Evolutionary conservation across 2,113 vertebrate genomes (phyloP), one percentile per base, ranked within the genome.

Genomic region (Perca fluviatilis): DNA sequence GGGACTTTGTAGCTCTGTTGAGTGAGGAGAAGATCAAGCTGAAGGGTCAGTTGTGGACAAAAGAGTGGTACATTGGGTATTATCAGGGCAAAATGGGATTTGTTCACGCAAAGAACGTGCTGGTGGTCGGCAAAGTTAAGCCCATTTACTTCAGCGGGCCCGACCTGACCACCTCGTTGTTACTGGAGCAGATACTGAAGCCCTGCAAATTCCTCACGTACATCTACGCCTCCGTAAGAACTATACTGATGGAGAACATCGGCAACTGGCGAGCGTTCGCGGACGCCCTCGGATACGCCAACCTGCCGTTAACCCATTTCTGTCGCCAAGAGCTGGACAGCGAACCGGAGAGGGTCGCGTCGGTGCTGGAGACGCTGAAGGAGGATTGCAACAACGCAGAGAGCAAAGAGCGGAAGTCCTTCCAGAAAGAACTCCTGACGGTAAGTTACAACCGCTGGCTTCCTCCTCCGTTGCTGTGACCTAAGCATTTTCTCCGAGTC

Each of bases 181-280:
- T 99, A 75, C 94, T 99, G 16, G 98, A 99, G 77, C 98, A 99
- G 91, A 97, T 98, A 12, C 93, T 99, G 64, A 96, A 96, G 74
- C 97, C 98, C 10, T 98, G 97, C 91, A 99, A 99, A 84, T 99
- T 98, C 89, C 96, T 99, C 67, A 99, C 98, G 2, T 99, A 99
- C 91, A 98, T 99, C 89, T 99, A 99, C 0, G 97, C 98, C 47
- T 99, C 98, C 0, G 97, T 99, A 67, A 94, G 98, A 89, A 99
- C 97, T 50, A 92, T 97, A 77, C 95, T 99, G 50, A 99, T 99
- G 98, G 98, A 99, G 93, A 99, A 98, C 84, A 94, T 99, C 19
- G 96, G 96, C 79, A 98, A 94, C 93, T 99, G 98, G 98, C 94
- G 97, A 40, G 94, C 95, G 0, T 99, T 99, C 0, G 98, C 98